Evolutionary conservation across 2,113 vertebrate species (phyloP).

Genomic region (Chaenogobius annularis): DNA sequence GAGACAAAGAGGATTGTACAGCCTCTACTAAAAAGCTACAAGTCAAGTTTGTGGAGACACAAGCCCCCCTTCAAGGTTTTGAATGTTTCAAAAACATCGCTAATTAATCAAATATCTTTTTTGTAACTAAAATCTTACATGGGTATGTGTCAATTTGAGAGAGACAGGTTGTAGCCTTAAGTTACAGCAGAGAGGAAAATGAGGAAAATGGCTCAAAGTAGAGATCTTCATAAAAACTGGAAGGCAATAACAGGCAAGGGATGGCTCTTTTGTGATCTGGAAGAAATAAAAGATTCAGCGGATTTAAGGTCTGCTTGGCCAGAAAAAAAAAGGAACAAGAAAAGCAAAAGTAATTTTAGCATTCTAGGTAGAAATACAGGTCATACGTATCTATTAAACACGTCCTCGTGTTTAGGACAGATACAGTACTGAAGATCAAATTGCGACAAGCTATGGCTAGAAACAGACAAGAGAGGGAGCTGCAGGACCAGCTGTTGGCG

Average conservation of each 20-base stretch:
- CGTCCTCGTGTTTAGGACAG: background rate
- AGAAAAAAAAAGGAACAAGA: background rate
- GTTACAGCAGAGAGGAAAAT: background rate
- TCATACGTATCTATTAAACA: no score
- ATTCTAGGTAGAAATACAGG: background rate
- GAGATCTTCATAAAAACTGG: background rate
- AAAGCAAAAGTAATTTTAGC: background rate
- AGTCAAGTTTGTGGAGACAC: no score
- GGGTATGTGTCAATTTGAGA: background rate
- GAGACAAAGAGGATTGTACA: no score
- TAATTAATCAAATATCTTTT: no score
- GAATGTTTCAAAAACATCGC: no score
- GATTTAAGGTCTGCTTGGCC: background rate
- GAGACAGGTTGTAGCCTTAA: background rate
- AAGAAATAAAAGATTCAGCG: background rate
- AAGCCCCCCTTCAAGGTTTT: no score
- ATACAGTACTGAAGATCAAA: background rate
- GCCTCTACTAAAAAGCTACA: no score
- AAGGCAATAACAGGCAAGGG: background rate
- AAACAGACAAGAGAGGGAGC: constrained; percentile 7
- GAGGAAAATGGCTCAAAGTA: background rate
- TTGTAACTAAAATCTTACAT: no score
- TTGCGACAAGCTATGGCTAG: background rate
- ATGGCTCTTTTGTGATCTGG: background rate
- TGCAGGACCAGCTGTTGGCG: background rate